phyloP scores from a whole-genome alignment of 1,140 invertebrate species.

The Spodoptera litura region DNA sequence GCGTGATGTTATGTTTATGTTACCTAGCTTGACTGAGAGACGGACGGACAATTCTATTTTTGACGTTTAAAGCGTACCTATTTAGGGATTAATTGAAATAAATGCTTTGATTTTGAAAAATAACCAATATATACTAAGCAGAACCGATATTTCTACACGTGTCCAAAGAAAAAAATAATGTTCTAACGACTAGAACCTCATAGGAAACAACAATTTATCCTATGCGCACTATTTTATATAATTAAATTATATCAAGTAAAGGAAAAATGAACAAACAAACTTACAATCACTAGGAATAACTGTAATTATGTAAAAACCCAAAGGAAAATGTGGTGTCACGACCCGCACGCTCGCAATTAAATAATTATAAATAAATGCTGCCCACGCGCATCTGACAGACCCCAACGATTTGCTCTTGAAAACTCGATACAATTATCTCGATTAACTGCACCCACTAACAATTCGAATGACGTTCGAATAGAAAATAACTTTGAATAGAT shows the following conservation, averaged over 20 bases:
- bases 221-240: constrained; percentile 20
- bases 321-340: constrained; percentile 56
- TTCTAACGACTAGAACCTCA: background rate
- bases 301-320: constrained; percentile 54
- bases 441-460: background rate
- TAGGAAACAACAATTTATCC: constrained; percentile 50
- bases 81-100: too few relatives aligned
- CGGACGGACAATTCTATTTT: too few relatives aligned
- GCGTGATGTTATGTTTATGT: too few relatives aligned
- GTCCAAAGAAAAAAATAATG: too few relatives aligned
- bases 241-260: constrained; percentile 28
- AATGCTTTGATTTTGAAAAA: too few relatives aligned
- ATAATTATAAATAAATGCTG: constrained; percentile 61
- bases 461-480: background rate
- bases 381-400: constrained; percentile 53
- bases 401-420: constrained; percentile 25
- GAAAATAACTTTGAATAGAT: too few relatives aligned
- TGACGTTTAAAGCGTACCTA: too few relatives aligned
- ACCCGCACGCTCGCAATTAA: constrained; percentile 56
- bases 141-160: too few relatives aligned
- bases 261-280: constrained; percentile 31
- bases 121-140: too few relatives aligned
- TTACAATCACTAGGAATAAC: constrained; percentile 35
- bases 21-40: too few relatives aligned
- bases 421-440: constrained; percentile 29